Base-by-base conservation (phyloP, 2,888 invertebrate genomes). In the Nemotelus pantherinus region DNA sequence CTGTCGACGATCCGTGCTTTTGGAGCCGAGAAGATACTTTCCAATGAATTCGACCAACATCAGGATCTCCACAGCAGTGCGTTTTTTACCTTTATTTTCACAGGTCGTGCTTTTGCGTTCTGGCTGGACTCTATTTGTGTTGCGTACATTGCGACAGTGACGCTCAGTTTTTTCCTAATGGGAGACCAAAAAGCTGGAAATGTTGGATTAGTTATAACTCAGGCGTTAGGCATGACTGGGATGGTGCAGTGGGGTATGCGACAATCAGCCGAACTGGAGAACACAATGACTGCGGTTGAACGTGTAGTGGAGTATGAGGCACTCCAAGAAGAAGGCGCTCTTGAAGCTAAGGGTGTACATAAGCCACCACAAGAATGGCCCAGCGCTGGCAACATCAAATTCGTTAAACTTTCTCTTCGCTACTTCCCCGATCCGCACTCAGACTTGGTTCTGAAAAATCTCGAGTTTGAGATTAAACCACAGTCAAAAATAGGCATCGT, bases 21-120 rank as follows among this genome's bases (percentile, higher is more conserved):
- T 84, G 91, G 92, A 5, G 95, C 95, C 0, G 93, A 96, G 84
- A 90, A 91, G 76, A 91, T 93, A 44, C 91, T 98, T 64, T 91
- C 92, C 64, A 88, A 90, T 48, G 95, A 95, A 85, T 95, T 96
- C 83, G 95, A 95, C 83, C 90, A 90, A 81, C 93, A 94, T 83
- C 94, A 95, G 85, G 94, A 95, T 84, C 84, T 94, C 3, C 97
- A 98, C 84, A 95, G 96, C 76, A 94, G 97, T 1, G 94, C 98
- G 4, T 98, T 95, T 94, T 98, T 93, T 85, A 89, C 96, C 83
- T 97, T 96, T 86, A 92, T 99, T 76, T 91, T 95, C 0, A 93
- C 95, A 3, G 95, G 95, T 41, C 92, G 98, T 79, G 97, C 98
- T 82, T 97, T 99, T 84, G 98, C 97, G 0, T 94, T 97, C 83